These are phyloP conservation scores for Myotis vivesi DNA, from an alignment of 2,797 vertebrate genomes.

Conservation along the genomic window DNA sequence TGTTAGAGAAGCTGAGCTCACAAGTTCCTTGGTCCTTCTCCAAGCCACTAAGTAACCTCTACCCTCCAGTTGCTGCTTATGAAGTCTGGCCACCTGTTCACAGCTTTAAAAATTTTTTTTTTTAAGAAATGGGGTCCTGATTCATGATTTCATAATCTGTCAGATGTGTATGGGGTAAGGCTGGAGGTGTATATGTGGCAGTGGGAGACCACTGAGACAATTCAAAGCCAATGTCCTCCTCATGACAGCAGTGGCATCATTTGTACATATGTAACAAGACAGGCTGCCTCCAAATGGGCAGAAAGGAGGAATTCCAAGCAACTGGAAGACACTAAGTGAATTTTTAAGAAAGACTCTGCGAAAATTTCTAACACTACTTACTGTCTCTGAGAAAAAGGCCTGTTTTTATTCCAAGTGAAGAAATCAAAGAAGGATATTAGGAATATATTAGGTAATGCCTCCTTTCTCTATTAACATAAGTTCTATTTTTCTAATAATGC, in stretches of 20 bases:
- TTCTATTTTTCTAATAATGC: conserved; percentile 21
- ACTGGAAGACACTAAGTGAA: background rate
- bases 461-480: background rate
- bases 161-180: background rate
- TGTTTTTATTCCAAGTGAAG: conserved; percentile 1
- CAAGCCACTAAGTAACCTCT: conserved; percentile 59
- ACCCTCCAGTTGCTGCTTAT: conserved; percentile 44
- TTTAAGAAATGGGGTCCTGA: background rate
- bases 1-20: conserved; percentile 41
- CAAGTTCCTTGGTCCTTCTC: conserved; percentile 46
- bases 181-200: fast-evolving
- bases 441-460: background rate
- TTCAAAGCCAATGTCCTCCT: background rate
- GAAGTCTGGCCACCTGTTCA: conserved; percentile 63
- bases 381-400: background rate
- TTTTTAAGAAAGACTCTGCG: background rate
- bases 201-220: background rate
- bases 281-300: background rate
- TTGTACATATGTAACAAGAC: background rate
- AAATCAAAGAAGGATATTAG: background rate
- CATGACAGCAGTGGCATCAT: background rate
- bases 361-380: conserved; percentile 9
- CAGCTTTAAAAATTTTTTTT: background rate
- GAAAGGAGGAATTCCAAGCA: background rate
- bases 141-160: conserved; percentile 32